Conservation (phyloP, 2,888 invertebrate genomes). For the Caenorhabditis afra region DNA sequence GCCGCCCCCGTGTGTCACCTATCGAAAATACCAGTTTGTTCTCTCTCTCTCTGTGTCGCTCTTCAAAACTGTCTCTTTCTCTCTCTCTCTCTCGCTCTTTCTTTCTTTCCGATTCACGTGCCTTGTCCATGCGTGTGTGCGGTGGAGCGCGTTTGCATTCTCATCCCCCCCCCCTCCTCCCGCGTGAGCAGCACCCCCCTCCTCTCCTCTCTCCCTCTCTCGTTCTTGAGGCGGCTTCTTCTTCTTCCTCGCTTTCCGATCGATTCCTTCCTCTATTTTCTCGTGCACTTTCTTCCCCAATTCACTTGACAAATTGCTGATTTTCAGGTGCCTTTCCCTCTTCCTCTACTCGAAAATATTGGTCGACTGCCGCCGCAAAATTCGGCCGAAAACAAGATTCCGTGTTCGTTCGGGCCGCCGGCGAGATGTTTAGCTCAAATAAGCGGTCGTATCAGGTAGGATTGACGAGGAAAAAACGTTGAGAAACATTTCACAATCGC, state of each 20-base stretch:
- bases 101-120: constrained; percentile 28
- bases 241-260: constrained; percentile 3
- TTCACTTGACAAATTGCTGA: not conserved
- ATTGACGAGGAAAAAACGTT: not conserved
- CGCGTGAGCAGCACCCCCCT: constrained; percentile 6
- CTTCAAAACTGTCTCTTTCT: not conserved
- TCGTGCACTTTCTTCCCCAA: not conserved
- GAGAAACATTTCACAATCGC: not conserved
- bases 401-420: too few species aligned
- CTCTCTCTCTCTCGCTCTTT: not conserved
- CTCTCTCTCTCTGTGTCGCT: not conserved
- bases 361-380: too few species aligned
- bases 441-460: constrained; percentile 40
- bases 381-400: too few species aligned
- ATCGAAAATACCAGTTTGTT: constrained; percentile 32
- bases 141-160: constrained; percentile 18
- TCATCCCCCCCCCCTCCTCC: not conserved
- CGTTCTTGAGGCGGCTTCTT: not conserved
- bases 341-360: too few species aligned
- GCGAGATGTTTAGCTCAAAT: constrained; percentile 30
- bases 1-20: not conserved
- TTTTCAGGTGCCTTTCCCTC: not conserved
- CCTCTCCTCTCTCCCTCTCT: not conserved
- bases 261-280: constrained; percentile 9
- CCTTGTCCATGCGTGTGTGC: not conserved